Evolutionary conservation across 2,888 invertebrate genomes (phyloP).

Genomic region (Trisateles emortualis): DNA sequence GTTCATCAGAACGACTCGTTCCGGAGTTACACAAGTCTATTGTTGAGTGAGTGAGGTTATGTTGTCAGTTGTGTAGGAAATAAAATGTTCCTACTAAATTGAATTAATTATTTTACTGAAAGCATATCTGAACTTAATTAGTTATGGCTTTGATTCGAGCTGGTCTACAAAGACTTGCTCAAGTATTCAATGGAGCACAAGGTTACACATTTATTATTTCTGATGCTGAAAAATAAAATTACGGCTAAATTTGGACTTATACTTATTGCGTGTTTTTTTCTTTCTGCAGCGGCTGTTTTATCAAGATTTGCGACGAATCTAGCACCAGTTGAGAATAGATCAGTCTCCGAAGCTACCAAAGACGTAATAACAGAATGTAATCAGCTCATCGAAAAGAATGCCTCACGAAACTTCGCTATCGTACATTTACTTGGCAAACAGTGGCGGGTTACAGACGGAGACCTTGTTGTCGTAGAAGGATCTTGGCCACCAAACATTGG

Average conservation of each 20-base stretch:
- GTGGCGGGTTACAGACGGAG: slow-evolving; percentile 94
- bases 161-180: slow-evolving; percentile 69
- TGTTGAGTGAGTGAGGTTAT: too few species aligned
- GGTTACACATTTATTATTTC: slow-evolving; percentile 49
- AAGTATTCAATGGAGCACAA: slow-evolving; percentile 61
- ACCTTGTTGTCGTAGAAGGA: slow-evolving; percentile 93
- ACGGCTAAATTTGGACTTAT: not conserved
- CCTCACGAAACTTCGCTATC: slow-evolving; percentile 92
- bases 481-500: slow-evolving; percentile 94
- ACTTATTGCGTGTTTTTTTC: not conserved
- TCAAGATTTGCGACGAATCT: slow-evolving; percentile 71
- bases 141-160: slow-evolving; percentile 70
- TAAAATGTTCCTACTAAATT: too few species aligned
- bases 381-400: slow-evolving; percentile 84
- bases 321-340: slow-evolving; percentile 58
- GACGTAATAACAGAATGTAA: slow-evolving; percentile 89
- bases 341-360: slow-evolving; percentile 62
- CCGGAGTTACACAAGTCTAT: too few species aligned
- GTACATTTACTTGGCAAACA: slow-evolving; percentile 94
- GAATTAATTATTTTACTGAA: not conserved
- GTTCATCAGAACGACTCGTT: too few species aligned
- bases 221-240: not conserved
- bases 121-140: not conserved
- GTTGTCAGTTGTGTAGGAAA: slow-evolving; percentile 29
- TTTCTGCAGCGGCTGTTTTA: slow-evolving; percentile 69